A percentile compares a stretch with the other conserved stretches of the same genome.
Conservation (phyloP, 2,113 vertebrate genomes). For the Bubo bubo region DNA sequence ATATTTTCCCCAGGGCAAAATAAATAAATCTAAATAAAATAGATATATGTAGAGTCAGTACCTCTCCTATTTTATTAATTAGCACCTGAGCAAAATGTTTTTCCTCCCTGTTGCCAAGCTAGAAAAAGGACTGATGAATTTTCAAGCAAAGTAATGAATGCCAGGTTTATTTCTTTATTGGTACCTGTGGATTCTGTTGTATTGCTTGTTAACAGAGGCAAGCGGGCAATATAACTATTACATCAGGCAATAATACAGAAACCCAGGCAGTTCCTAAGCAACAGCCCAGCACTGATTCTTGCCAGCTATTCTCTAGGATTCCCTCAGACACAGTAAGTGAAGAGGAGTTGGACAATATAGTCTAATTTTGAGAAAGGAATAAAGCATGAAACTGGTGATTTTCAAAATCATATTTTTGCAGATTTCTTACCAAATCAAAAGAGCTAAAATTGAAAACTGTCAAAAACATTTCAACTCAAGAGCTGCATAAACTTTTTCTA, state of each 20-base stretch:
- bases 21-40: slow-evolving; percentile 66
- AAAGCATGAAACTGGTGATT: slow-evolving; percentile 72
- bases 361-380: slow-evolving; percentile 66
- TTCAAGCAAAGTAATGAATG: slow-evolving; percentile 50
- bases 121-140: slow-evolving; percentile 47
- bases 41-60: not conserved
- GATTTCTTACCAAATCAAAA: slow-evolving; percentile 73
- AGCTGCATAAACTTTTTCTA: slow-evolving; percentile 71
- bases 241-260: slow-evolving; percentile 69
- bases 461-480: slow-evolving; percentile 70
- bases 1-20: not conserved
- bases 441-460: slow-evolving; percentile 70
- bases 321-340: slow-evolving; percentile 52
- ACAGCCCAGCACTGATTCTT: slow-evolving; percentile 56
- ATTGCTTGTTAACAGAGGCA: slow-evolving; percentile 73
- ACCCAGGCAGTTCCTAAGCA: slow-evolving; percentile 70
- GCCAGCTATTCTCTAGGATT: slow-evolving; percentile 61
- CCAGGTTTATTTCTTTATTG: slow-evolving; percentile 69
- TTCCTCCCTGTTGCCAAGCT: not conserved
- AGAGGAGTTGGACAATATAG: slow-evolving; percentile 65
- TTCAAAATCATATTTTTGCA: slow-evolving; percentile 70
- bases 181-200: slow-evolving; percentile 71
- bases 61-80: slow-evolving; percentile 62
- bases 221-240: slow-evolving; percentile 72
- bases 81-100: slow-evolving; percentile 47